A percentile compares a stretch with the other conserved stretches of the same genome.
phyloP scores from a whole-genome alignment of 2,797 vertebrate genomes.

The Mus minutoides region DNA sequence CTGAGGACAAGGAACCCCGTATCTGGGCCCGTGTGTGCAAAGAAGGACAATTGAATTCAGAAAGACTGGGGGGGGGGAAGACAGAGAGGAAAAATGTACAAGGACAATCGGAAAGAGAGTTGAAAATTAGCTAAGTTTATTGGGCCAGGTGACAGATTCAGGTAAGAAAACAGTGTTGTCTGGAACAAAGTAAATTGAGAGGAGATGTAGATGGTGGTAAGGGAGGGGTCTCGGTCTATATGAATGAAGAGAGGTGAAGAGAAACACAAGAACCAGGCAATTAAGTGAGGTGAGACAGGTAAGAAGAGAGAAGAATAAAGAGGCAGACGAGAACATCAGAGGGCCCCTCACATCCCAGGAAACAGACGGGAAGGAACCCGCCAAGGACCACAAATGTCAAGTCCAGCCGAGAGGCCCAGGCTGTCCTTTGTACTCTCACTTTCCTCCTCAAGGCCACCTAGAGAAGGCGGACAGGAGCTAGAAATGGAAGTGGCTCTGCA shows the following conservation, averaged over 20 bases:
- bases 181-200: neutral
- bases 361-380: neutral
- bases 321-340: neutral
- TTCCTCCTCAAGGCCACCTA: neutral
- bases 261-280: neutral
- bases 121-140: neutral
- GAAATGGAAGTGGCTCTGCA: neutral
- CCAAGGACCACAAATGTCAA: neutral
- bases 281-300: neutral
- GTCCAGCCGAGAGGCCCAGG: neutral
- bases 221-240: neutral
- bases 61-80: neutral
- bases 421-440: constrained; percentile 7
- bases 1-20: neutral
- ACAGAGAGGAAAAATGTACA: neutral
- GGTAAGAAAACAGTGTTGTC: neutral
- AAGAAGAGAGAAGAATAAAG: neutral
- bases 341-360: neutral
- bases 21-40: neutral
- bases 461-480: neutral
- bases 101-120: neutral
- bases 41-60: neutral
- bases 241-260: neutral
- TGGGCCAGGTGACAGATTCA: neutral
- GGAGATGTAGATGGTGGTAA: neutral